Evolutionary conservation across 2,888 invertebrate genomes (phyloP), one percentile per base, ranked within the genome.

Genomic region (Rotaria macrura): DNA sequence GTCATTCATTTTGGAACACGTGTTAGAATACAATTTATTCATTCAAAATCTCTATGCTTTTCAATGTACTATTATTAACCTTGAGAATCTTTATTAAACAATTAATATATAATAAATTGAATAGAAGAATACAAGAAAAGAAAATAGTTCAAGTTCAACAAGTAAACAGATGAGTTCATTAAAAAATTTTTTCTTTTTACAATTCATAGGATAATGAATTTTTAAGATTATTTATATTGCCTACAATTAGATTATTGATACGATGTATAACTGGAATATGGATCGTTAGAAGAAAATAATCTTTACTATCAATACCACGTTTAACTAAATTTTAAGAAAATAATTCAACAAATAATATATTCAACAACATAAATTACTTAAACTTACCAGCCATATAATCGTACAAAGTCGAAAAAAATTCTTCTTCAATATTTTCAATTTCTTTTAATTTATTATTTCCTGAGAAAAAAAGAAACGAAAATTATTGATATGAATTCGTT

Each of bases 251-350:
- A 43, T 38, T 79, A 43, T 79, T 79, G 2, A 79, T 79, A 43
- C 79, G 79, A 79, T 43, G 79, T 10, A 79, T 12, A 43, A 79
- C 2, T 40, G 79, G 79, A 79, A 79, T 79, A 43, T 79, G 79
- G 12, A 79, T 34, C n/a, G 79, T 79, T 43, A 79, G n/a, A 40
- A 79, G n/a, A 79, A 43, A 79, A n/a, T 79, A 79, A 79, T 79
- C 79, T 25, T 43, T 79, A 79, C 25, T 79, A 79, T 79, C 5
- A 25, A 43, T 43, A 43, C 79, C 79, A 79, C 79, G 79, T 79
- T 79, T 79, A 43, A 43, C 79, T 79, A 43, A n/a, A 79, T 38
- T 23, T 10, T n/a, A 20, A 17, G 25, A 23, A 23, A 43, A 74
- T 74, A 34, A 34, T 34, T 9, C 1, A 65, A 65, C 10, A 65